A percentile compares a stretch with the other conserved stretches of the same genome.
phyloP scores from a whole-genome alignment of 2,113 vertebrate species.

The Anolis carolinensis region DNA sequence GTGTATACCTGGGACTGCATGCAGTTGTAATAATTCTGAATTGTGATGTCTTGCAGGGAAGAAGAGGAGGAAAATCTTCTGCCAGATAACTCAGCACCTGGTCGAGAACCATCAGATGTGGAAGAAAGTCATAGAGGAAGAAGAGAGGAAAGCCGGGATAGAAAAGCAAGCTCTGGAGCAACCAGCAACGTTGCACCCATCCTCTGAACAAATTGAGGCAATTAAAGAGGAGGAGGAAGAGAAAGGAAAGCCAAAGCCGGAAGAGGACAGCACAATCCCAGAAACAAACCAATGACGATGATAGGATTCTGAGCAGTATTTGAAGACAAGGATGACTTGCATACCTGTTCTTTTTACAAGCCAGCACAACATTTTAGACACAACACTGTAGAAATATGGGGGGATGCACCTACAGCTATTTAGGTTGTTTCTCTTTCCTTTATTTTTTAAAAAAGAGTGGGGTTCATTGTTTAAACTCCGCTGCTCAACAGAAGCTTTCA shows the following conservation, averaged over 20 bases:
- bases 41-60: constrained; percentile 78
- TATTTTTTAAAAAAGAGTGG: constrained; percentile 64
- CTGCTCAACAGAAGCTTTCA: constrained; percentile 79
- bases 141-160: constrained; percentile 72
- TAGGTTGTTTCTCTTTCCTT: constrained; percentile 68
- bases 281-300: constrained; percentile 71
- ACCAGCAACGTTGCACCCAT: constrained; percentile 68
- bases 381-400: constrained; percentile 97
- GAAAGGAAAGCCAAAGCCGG: constrained; percentile 72
- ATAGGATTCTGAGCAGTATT: constrained; percentile 67
- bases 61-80: constrained; percentile 92
- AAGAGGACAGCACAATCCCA: constrained; percentile 65
- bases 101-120: constrained; percentile 98
- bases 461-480: constrained; percentile 74
- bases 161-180: constrained; percentile 71
- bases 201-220: constrained; percentile 89
- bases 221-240: constrained; percentile 94
- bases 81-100: constrained; percentile 94
- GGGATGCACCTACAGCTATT: constrained; percentile 83
- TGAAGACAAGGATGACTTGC: constrained; percentile 71
- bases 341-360: constrained; percentile 83
- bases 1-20: too few species aligned
- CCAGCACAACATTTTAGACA: constrained; percentile 98
- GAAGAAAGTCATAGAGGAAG: constrained; percentile 93
- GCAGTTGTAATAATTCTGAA: not conserved